Base-by-base conservation (phyloP, 2,797 vertebrate genomes). In the Nyctalus aviator region DNA sequence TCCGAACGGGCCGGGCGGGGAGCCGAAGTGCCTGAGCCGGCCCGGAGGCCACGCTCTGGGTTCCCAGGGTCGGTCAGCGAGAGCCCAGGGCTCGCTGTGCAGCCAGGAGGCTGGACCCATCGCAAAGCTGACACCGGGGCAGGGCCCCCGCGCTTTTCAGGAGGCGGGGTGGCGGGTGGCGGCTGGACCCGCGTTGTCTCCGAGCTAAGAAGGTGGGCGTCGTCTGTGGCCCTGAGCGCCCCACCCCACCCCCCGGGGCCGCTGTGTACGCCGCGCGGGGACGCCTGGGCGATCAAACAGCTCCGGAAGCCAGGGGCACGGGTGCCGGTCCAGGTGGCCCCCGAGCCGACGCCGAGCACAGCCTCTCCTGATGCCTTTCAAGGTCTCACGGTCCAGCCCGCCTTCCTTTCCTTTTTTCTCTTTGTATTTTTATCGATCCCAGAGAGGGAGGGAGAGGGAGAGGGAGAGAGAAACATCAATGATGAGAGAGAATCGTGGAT, bases 311-410 rank as follows among this genome's bases (percentile, higher is more conserved):
- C 41, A 7, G 0, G 94, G 93, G 87, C 35, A 94, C 73, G 55
- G 76, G 25, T 0, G n/a, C n/a, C 23, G 94, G 50, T 44, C 84
- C 75, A 53, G 37, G 68, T 59, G 90, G 92, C 86, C 82, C 78
- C 78, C 68, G 8, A 76, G 57, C 72, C 91, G 82, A 81, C 76
- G 89, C 94, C 85, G 93, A 93, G 82, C 69, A 48, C 35, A 57
- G 89, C 32, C 41, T 27, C 53, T 83, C 84, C 76, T 96, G 85
- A 95, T 93, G 91, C 72, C 96, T 93, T 96, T 78, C 95, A 91
- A 88, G 92, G 76, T 37, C 78, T 37, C 77, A 20, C 3, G 0
- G 23, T 32, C 50, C 32, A 72, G 89, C 53, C 55, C 46, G 88
- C 85, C 92, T 85, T 46, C 11, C 73, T 17, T 25, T 25, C 25